Evolutionary conservation across 1,140 invertebrate genomes (phyloP), one percentile per base, ranked within the genome.

Genomic region (Diorhabda elongata): DNA sequence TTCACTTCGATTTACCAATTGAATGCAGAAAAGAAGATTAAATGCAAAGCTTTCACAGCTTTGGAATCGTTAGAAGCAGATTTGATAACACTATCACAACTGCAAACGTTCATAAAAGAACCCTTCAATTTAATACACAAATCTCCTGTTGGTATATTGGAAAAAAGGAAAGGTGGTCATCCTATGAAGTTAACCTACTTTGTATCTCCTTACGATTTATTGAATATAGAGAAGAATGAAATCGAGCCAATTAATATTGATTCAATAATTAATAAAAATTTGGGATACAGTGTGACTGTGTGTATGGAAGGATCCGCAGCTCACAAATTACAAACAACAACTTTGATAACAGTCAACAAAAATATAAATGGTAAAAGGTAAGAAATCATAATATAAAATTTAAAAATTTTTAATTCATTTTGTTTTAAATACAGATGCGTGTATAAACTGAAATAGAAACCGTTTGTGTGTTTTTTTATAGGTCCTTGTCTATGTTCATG

Each of bases 161-260:
- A 93, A 73, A 89, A 90, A 78, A 81, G 92, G 61, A 86, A 87
- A 82, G 92, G 92, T 76, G 92, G 87, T 47, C 94, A 96, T 80
- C 92, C 95, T 0, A 94, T 97, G 92, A 93, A 93, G 75, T 81
- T 98, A 8, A 96, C 93, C 0, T 98, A 97, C 81, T 97, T 97
- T 80, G 92, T 98, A 26, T 93, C 94, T n/a, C 95, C 95, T 0
- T 97, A 97, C 80, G 94, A 97, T 80, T 83, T 97, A 11, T 83
- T 97, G 71, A 91, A 96, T 82, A 84, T 88, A 67, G 89, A 90
- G 69, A 87, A 85, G 68, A 88, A 89, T 75, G 87, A 87, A n/a
- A 85, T 90, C 9, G 87, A 92, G 77, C 87, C 89, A 9, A 83
- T 96, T 67, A 92, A 88, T 66, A 84, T 89, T 11, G 92, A 95